Evolutionary conservation across 1,140 invertebrate genomes (phyloP), one percentile per base, ranked within the genome.

Genomic region (Heliconius himera): DNA sequence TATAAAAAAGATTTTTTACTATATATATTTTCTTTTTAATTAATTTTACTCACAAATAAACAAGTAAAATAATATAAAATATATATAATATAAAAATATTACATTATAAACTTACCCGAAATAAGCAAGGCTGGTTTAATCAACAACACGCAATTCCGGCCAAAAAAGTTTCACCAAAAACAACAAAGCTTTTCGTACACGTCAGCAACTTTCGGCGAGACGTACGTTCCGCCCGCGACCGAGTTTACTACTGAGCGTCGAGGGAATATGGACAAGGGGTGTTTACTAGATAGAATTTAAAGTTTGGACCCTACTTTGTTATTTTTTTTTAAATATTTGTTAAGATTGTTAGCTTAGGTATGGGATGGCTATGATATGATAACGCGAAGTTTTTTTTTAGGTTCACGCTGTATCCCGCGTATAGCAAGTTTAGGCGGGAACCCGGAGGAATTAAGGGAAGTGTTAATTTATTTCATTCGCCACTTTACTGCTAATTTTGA

Each of bases 241-340:
- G 74, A 77, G 66, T 79, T 79, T 78, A 77, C 74, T 77, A 85
- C 84, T 85, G 84, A 84, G 76, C 60, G 75, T 54, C 33, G 80
- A 77, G 82, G 77, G 82, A 81, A 79, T 56, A 56, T 77, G 81
- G 80, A 85, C 79, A 78, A 81, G 73, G 81, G 84, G 82, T 85
- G 78, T 75, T 56, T 56, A 56, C 11, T 22, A 56, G 51, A 54
- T 54, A 54, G 6, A 56, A 8, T n/a, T 56, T 56, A 22, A 56
- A 11, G n/a, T 56, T 56, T 22, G 8, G 54, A 56, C 54, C 3
- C 54, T 56, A 22, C n/a, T 22, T n/a, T 56, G 8, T 56, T 0
- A 22, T 56, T 9, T 56, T 56, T n/a, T 56, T 22, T 56, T 51
- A 20, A 36, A 51, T 51, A 51, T 51, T 51, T 20, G 49, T 51